Conservation (phyloP, 37 sponge, comb jelly and placozoan genomes). For the Spongilla lacustris region DNA sequence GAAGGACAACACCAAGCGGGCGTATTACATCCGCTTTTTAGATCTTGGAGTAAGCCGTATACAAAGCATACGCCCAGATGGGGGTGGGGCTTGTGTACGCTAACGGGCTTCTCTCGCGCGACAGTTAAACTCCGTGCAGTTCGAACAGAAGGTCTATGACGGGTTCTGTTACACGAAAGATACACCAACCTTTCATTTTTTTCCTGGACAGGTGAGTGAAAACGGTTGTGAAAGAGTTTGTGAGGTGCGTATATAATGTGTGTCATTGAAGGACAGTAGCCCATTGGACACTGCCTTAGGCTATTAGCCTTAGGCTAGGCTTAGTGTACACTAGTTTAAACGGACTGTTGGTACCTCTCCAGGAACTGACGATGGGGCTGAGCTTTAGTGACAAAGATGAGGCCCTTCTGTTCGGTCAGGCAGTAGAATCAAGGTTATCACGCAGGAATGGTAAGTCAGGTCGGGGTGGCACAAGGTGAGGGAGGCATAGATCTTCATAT, state of each 20-base stretch:
- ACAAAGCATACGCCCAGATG: no score
- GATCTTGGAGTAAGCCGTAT: slow-evolving; percentile 65
- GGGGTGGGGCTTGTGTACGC: no score
- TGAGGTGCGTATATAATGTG: no score
- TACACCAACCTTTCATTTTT: slow-evolving; percentile 84
- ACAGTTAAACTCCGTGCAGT: slow-evolving; percentile 72
- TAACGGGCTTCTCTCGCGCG: not conserved
- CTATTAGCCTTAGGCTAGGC: no score
- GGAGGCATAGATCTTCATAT: not conserved
- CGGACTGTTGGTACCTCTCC: slow-evolving; percentile 2
- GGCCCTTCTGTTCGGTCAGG: slow-evolving; percentile 72
- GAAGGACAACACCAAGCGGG: slow-evolving; percentile 88
- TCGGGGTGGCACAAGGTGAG: no score
- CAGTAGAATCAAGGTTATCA: slow-evolving; percentile 73
- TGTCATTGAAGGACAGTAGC: no score
- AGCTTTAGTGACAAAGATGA: slow-evolving; percentile 91
- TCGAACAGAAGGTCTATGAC: slow-evolving; percentile 90
- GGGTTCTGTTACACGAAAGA: slow-evolving; percentile 83
- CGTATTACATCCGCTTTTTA: slow-evolving; percentile 87
- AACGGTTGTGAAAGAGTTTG: no score
- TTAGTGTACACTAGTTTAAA: no score
- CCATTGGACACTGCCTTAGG: no score
- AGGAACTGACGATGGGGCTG: slow-evolving; percentile 93
- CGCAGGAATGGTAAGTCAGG: no score
- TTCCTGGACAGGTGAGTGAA: slow-evolving; percentile 91